Conservation (phyloP, 30 jellyfish, hydroid and myxozoan species). For the Aurelia aurita region DNA sequence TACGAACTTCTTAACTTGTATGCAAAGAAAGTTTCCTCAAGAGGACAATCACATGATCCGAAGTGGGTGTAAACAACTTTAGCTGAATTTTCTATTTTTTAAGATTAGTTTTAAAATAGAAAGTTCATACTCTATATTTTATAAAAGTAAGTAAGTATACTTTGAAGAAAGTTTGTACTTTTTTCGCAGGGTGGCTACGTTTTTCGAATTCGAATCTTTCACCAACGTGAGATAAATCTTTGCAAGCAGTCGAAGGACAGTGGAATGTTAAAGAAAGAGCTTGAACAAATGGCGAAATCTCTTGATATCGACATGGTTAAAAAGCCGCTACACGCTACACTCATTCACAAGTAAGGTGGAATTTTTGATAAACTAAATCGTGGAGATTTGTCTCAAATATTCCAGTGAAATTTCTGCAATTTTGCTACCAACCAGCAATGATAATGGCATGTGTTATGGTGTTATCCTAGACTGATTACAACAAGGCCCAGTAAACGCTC, state of each 20-base stretch:
- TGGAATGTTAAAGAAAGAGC: constrained; percentile 43
- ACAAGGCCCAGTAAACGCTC: not conserved
- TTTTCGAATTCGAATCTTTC: constrained; percentile 76
- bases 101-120: no score
- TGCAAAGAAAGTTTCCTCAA: no score
- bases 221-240: constrained; percentile 84
- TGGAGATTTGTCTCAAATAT: no score
- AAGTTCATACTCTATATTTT: not conserved
- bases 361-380: no score
- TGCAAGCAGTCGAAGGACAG: constrained; percentile 32
- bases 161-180: not conserved
- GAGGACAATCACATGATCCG: no score
- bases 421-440: no score
- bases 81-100: no score
- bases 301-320: constrained; percentile 75
- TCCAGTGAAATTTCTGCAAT: no score
- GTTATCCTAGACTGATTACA: not conserved
- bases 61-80: no score
- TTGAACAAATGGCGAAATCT: constrained; percentile 40
- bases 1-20: no score
- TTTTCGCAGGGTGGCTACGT: constrained; percentile 80
- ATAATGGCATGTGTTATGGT: no score
- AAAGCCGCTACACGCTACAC: constrained; percentile 79
- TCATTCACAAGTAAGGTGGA: constrained; percentile 73
- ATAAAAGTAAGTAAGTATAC: not conserved